Percentiles rank a stretch among this genome's conserved stretches.
phyloP scores from a whole-genome alignment of 2,113 vertebrate genomes.

The Cephalopterus ornatus region DNA sequence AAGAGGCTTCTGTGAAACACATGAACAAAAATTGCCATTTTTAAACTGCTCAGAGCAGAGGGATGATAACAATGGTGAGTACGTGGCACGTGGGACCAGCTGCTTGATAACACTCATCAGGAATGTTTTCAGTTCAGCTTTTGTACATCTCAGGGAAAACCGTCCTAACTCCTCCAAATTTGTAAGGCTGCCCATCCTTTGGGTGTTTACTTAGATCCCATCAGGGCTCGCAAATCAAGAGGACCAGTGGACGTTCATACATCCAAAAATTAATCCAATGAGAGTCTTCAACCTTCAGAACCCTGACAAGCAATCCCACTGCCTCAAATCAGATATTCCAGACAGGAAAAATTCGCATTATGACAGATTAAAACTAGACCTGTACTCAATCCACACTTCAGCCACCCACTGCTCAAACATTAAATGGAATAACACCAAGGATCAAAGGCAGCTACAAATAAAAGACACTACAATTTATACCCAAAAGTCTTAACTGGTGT shows the following conservation, averaged over 20 bases:
- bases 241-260: not conserved
- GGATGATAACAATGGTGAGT: not conserved
- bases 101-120: not conserved
- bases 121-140: not conserved
- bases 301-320: rapidly evolving
- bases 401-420: not conserved
- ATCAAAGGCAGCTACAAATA: not conserved
- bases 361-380: not conserved
- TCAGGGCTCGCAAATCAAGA: rapidly evolving
- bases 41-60: not conserved
- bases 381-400: not conserved
- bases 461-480: not conserved
- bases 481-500: not conserved
- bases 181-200: rapidly evolving
- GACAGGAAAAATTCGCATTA: not conserved
- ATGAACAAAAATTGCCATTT: not conserved
- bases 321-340: not conserved
- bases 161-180: not conserved
- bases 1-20: not conserved
- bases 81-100: rapidly evolving
- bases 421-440: not conserved
- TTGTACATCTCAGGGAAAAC: not conserved
- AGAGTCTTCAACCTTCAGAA: not conserved
- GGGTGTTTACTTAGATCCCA: not conserved
- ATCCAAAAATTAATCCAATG: not conserved